Conservation (phyloP, 2,797 vertebrate genomes). For the Lepus townsendii region DNA sequence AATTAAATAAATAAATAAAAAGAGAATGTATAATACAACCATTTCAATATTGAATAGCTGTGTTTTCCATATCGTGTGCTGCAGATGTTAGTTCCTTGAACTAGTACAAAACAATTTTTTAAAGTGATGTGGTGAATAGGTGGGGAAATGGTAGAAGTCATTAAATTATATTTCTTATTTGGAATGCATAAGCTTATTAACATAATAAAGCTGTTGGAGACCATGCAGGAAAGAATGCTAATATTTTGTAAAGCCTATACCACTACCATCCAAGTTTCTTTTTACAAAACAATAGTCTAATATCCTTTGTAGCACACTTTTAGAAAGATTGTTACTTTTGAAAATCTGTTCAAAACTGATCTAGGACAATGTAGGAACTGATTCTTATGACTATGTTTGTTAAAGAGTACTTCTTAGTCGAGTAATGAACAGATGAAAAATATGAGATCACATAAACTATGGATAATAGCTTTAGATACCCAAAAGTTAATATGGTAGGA, state of each 20-base stretch:
- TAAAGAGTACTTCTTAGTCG: background rate
- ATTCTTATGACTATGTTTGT: background rate
- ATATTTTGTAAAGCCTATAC: background rate
- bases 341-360: conserved; percentile 5
- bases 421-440: background rate
- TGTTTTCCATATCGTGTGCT: background rate
- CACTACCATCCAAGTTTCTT: background rate
- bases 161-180: background rate
- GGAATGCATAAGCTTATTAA: background rate
- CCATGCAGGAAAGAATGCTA: background rate
- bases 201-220: background rate
- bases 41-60: background rate
- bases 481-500: background rate
- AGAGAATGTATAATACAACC: background rate
- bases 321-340: background rate
- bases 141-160: background rate
- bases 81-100: background rate
- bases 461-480: background rate
- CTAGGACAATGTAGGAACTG: background rate
- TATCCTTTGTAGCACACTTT: background rate
- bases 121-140: background rate
- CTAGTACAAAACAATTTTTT: background rate
- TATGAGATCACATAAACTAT: background rate
- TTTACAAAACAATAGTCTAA: background rate
- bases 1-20: too few species aligned